These are phyloP conservation scores for Coregonus ussuriensis DNA, from an alignment of 2,797 vertebrate species.

Conservation along the genomic window DNA sequence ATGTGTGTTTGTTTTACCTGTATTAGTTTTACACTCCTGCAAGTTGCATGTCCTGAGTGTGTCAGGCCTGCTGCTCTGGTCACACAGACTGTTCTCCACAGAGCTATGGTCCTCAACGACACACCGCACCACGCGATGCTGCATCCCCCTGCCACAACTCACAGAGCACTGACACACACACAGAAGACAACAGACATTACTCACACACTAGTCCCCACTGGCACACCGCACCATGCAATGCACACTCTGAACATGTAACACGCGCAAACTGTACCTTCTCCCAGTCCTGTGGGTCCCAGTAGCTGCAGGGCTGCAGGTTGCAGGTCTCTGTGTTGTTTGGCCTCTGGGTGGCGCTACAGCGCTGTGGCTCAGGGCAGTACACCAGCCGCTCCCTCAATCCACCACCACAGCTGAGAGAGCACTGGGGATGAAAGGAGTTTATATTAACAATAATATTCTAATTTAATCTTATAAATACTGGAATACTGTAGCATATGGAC, in stretches of 20 bases:
- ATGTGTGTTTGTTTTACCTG: conserved; percentile 53
- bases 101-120: conserved; percentile 54
- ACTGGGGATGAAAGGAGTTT: conserved; percentile 67
- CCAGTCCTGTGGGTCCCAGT: conserved; percentile 80
- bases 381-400: conserved; percentile 77
- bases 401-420: conserved; percentile 82
- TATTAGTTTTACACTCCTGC: conserved; percentile 67
- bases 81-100: conserved; percentile 67
- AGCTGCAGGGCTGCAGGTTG: conserved; percentile 73
- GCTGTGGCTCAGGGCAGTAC: conserved; percentile 73
- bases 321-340: conserved; percentile 74
- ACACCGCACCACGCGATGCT: conserved; percentile 70
- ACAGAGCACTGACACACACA: conserved; percentile 69
- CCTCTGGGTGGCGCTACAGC: conserved; percentile 73
- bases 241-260: not conserved
- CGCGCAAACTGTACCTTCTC: conserved; percentile 56
- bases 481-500: too few relatives aligned
- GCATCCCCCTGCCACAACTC: conserved; percentile 73
- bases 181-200: conserved; percentile 20
- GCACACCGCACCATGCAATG: not conserved
- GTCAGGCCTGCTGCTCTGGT: conserved; percentile 66
- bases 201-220: conserved; percentile 6
- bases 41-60: conserved; percentile 69
- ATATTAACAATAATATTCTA: not conserved
- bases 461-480: too few relatives aligned